These are phyloP conservation scores for Apocheima hispidaria DNA, from an alignment of 2,888 invertebrate genomes.

Conservation along the genomic window DNA sequence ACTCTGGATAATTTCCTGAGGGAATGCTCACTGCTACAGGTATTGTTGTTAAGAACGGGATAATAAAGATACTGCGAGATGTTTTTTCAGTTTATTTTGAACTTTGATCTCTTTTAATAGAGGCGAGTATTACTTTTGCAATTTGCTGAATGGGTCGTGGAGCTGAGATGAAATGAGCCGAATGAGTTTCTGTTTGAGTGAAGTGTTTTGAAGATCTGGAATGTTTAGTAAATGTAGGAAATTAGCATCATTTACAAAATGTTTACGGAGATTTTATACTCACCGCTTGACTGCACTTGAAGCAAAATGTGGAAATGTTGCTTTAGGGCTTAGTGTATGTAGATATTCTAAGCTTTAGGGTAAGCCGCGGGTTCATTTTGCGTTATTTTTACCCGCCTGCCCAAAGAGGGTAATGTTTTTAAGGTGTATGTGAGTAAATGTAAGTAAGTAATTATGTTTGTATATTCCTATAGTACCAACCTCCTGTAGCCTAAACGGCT, in stretches of 20 bases:
- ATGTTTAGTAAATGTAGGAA: slow-evolving; percentile 18
- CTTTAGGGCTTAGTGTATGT: not conserved
- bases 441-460: too few species aligned
- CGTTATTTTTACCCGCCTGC: too few species aligned
- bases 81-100: slow-evolving; percentile 13
- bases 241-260: slow-evolving; percentile 2
- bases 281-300: slow-evolving; percentile 4
- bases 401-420: too few species aligned
- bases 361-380: too few species aligned
- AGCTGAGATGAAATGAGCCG: slow-evolving; percentile 30
- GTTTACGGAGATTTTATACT: not conserved
- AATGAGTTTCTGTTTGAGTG: slow-evolving; percentile 23
- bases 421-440: too few species aligned
- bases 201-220: slow-evolving; percentile 21
- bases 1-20: slow-evolving; percentile 44
- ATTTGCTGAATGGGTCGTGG: slow-evolving; percentile 24
- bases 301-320: not conserved
- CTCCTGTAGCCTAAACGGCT: too few species aligned
- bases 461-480: too few species aligned
- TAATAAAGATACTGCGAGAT: slow-evolving; percentile 25
- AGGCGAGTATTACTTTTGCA: slow-evolving; percentile 19
- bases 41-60: slow-evolving; percentile 30
- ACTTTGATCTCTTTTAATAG: slow-evolving; percentile 14
- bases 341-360: too few species aligned
- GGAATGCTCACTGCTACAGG: slow-evolving; percentile 39